Evolutionary conservation across 37 sponge, comb jelly and placozoan species (phyloP), one percentile per base, ranked within the genome.

Genomic region (Theonella swinhoei): DNA sequence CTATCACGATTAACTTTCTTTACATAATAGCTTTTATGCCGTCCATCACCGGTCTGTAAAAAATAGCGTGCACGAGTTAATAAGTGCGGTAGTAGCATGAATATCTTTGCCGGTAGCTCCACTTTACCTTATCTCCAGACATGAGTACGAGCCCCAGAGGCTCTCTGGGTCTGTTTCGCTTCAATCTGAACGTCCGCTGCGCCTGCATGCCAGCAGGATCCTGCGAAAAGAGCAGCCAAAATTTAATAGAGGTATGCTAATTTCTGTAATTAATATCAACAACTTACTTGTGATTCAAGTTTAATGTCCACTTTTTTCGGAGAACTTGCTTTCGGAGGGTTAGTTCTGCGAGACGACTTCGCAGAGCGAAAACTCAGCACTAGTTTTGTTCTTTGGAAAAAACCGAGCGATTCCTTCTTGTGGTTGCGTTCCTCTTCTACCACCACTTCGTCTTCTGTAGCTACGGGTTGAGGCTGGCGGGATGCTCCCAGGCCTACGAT

Each of bases 111-210:
- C 31, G 34, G 31, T 20, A 8, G 82, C 4, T 32, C 75, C 75
- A 75, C 59, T 11, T 26, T 61, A 93, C 94, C 87, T 89, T 89
- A 3, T 86, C 87, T 73, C 90, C 94, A 0, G 85, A 89, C 0
- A 78, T 84, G 19, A 93, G 70, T 30, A 83, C 85, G 29, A 93
- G 83, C 4, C 94, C 94, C 37, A 93, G 80, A 0, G 87, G 68
- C 47, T 93, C 94, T 47, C 64, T 86, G 20, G 83, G 64, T 22
- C 61, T 69, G 54, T 63, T 83, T 66, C 89, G 60, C 68, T 78
- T 89, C 64, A 89, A 41, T 22, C 79, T 59, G 60, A 72, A 89
- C 1, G 85, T 89, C 26, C 23, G 70, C 34, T 66, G 39, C 0
- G 81, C 54, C 54, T 68, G 63, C 72, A 71, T 71, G n/a, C 72